Evolutionary conservation across 2,797 vertebrate genomes (phyloP).

Genomic region (Sebastolobus altivelis): DNA sequence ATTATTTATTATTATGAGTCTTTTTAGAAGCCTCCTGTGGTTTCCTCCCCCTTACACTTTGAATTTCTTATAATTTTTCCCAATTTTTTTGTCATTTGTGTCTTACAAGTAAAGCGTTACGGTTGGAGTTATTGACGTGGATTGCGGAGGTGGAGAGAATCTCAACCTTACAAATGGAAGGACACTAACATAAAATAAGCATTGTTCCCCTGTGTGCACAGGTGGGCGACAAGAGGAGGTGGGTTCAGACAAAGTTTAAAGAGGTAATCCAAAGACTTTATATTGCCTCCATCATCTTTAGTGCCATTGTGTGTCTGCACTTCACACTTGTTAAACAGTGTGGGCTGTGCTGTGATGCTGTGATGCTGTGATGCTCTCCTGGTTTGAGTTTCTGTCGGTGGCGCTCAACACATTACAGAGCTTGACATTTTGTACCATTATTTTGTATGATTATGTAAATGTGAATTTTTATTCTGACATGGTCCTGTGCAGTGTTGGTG

Average conservation of each 20-base stretch:
- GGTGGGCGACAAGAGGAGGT: conserved; percentile 36
- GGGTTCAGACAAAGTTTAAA: conserved; percentile 47
- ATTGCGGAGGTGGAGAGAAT: conserved; percentile 23
- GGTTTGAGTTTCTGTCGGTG: neutral
- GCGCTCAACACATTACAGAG: neutral
- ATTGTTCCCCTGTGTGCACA: conserved; percentile 16
- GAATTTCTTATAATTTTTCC: neutral
- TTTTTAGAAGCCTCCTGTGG: neutral
- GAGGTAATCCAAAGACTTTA: conserved; percentile 5
- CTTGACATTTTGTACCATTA: neutral
- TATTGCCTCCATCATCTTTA: conserved; percentile 2
- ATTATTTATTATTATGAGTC: neutral
- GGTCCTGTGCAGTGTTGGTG: too few relatives aligned
- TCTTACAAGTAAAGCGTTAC: neutral
- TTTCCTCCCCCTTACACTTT: neutral
- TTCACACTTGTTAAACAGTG: conserved; percentile 17
- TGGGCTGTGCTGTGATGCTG: conserved; percentile 8
- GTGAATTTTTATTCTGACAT: neutral
- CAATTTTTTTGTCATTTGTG: neutral
- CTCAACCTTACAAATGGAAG: conserved; percentile 31
- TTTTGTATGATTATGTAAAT: neutral
- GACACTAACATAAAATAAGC: conserved; percentile 1
- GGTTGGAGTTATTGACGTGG: conserved; percentile 7
- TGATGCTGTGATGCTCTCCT: conserved; percentile 9
- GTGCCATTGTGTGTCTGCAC: neutral